phyloP scores from a whole-genome alignment of 2,113 vertebrate genomes.

The Paedocypris sp. region DNA sequence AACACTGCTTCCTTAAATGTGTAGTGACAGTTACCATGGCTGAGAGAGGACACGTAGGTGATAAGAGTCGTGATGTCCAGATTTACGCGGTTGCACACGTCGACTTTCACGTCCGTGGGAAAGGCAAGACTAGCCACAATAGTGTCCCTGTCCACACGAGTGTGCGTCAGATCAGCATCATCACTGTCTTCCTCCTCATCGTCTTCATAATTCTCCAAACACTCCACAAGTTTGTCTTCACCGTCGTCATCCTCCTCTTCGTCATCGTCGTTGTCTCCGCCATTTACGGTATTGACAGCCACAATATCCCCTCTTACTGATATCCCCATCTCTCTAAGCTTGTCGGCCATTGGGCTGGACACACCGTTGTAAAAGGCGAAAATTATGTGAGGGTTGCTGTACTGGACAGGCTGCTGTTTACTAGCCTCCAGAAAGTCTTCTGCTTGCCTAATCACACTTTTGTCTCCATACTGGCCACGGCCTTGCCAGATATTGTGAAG shows the following conservation, averaged over 20 bases:
- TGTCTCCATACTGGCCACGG: conserved; percentile 89
- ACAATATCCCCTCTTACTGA: conserved; percentile 84
- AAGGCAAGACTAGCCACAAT: conserved; percentile 78
- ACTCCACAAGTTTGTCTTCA: background rate
- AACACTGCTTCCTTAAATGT: conserved; percentile 85
- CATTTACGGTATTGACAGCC: conserved; percentile 61
- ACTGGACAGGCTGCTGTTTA: conserved; percentile 80
- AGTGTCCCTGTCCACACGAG: conserved; percentile 70
- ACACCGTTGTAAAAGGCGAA: conserved; percentile 94
- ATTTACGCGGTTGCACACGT: conserved; percentile 76
- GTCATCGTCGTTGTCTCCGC: conserved; percentile 36
- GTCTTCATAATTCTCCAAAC: background rate
- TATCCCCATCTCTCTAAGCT: conserved; percentile 77
- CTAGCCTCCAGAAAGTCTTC: conserved; percentile 84
- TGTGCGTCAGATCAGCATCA: conserved; percentile 53
- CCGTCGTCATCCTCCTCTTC: conserved; percentile 23
- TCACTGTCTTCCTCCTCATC: conserved; percentile 53
- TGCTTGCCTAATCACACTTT: conserved; percentile 79
- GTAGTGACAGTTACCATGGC: conserved; percentile 80
- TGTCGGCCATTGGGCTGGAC: conserved; percentile 80
- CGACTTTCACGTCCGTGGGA: conserved; percentile 73
- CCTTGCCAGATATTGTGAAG: conserved; percentile 96
- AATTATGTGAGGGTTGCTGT: conserved; percentile 77
- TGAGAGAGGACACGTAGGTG: conserved; percentile 83
- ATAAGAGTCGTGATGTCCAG: conserved; percentile 93